Percentiles rank a stretch among this genome's conserved stretches.
Conservation (phyloP, 2,113 vertebrate species). For the Melanostigma gelatinosum region DNA sequence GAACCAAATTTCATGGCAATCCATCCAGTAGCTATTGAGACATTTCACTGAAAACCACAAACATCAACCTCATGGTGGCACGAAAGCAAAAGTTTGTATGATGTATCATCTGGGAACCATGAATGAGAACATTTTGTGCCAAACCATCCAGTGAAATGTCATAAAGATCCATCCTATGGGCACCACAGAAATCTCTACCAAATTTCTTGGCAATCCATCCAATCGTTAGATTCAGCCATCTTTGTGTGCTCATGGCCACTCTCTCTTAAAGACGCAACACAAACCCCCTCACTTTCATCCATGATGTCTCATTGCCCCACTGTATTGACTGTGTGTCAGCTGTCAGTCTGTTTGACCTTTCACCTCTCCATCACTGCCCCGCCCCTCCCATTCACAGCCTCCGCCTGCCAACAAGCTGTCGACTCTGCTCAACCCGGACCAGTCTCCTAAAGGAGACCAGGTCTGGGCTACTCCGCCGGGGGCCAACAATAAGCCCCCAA, state of each 20-base stretch:
- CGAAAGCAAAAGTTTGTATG: too few relatives aligned
- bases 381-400: constrained; percentile 22
- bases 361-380: constrained; percentile 12
- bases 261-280: constrained; percentile 5
- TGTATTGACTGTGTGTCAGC: constrained; percentile 29
- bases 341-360: constrained; percentile 45
- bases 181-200: not conserved
- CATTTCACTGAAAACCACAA: too few relatives aligned
- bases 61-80: too few relatives aligned
- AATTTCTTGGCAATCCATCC: not conserved
- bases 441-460: constrained; percentile 47
- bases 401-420: constrained; percentile 47
- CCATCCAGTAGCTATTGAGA: too few relatives aligned
- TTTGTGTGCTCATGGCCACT: not conserved
- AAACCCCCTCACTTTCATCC: not conserved
- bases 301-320: not conserved
- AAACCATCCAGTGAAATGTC: not conserved
- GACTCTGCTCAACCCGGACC: constrained; percentile 62
- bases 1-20: too few relatives aligned
- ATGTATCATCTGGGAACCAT: too few relatives aligned
- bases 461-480: constrained; percentile 2
- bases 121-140: too few relatives aligned
- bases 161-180: not conserved
- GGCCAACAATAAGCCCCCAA: constrained; percentile 15
- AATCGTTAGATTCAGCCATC: not conserved